Base-by-base conservation (phyloP, 2,888 invertebrate genomes). In the Augochlorella aurata region DNA sequence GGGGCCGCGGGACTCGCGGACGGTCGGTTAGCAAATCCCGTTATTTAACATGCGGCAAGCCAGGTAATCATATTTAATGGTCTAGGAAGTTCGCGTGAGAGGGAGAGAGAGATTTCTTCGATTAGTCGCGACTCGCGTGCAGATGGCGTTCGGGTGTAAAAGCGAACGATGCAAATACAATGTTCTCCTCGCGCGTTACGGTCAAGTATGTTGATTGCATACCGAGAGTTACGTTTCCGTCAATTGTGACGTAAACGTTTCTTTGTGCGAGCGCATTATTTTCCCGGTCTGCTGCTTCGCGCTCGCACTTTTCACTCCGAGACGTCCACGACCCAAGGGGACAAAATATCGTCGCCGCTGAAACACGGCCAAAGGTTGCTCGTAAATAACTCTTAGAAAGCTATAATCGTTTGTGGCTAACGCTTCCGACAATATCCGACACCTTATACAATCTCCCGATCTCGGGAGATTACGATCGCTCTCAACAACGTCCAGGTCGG, bases 1-100 rank as follows among this genome's bases (percentile, higher is more conserved):
- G 16, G 47, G 70, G 63, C 38, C 9, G 58, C 76, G 45, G 66
- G 77, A 58, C 65, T 66, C 65, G 12, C 58, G 21, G 69, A 75
- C 61, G 72, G 14, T 75, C 69, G 85, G 77, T 84, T 83, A 86
- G 82, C 82, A 83, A 83, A 87, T 82, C 82, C 77, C 76, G 82
- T 89, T 90, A 88, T 88, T 89, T 82, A 86, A 88, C 84, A 47
- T 83, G 69, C 81, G 58, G 75, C 82, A 74, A 81, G 82, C 80
- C 78, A 12, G 76, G 86, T 89, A 90, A 90, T 90, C 85, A 88
- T 84, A 87, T 88, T 90, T 90, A 90, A 90, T 88, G 85, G 83
- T 74, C 81, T 83, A 90, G 90, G 89, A 90, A 90, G 89, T 89
- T 85, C 82, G 58, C 84, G 80, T 83, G 83, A 84, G 73, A 65